phyloP scores from a whole-genome alignment of 35 echinoderm and acorn worm species.

The Patiria miniata region DNA sequence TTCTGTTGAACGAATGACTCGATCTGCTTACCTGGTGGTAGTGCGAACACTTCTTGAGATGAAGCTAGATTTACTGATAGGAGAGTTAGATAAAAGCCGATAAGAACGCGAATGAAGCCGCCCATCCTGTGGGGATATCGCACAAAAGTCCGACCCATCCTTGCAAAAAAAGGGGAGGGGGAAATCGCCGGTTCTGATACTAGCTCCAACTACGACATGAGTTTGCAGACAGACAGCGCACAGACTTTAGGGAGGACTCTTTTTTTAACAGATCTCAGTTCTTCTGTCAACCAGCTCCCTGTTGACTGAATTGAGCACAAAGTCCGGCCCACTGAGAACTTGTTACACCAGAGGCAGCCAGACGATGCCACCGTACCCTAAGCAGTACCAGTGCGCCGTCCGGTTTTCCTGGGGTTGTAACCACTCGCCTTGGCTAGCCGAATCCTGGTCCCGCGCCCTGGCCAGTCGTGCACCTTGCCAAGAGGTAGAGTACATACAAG shows the following conservation, averaged over 20 bases:
- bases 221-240: neutral
- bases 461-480: constrained; percentile 16
- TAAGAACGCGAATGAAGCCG: neutral
- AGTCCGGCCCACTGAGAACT: neutral
- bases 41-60: constrained; percentile 17
- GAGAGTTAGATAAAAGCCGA: constrained; percentile 13
- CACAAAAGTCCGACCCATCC: constrained; percentile 30
- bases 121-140: neutral
- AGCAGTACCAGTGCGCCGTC: constrained; percentile 6
- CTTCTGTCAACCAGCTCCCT: too few relatives aligned
- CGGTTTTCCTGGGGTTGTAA: constrained; percentile 24
- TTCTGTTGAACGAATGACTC: neutral
- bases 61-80: constrained; percentile 23
- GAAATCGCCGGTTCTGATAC: neutral
- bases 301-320: too few relatives aligned
- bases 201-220: constrained; percentile 21
- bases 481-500: neutral
- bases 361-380: constrained; percentile 16
- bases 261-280: too few relatives aligned
- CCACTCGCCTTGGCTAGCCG: neutral
- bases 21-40: neutral
- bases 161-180: neutral
- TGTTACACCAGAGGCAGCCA: constrained; percentile 20
- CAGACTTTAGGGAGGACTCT: neutral
- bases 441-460: constrained; percentile 21